Conservation (phyloP, 2,888 invertebrate species). For the Prosapia bicincta region DNA sequence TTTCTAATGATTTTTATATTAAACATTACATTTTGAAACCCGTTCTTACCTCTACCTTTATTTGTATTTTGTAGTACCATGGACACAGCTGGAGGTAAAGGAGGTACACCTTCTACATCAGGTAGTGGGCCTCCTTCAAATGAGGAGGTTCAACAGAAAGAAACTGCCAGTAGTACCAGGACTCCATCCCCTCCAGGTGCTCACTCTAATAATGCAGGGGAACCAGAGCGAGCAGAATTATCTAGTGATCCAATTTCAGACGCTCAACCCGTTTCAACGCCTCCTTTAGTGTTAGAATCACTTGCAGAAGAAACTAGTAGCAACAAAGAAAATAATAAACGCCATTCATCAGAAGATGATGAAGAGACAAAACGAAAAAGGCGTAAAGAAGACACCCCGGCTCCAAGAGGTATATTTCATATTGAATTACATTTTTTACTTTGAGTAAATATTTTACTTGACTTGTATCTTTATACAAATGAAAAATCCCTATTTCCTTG, state of each 20-base stretch:
- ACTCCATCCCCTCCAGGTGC: background rate
- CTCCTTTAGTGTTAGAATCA: background rate
- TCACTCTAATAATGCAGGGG: background rate
- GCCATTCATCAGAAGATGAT: conserved; percentile 48
- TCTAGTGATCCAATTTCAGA: background rate
- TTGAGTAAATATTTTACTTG: too few species aligned
- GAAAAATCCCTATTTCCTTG: too few species aligned
- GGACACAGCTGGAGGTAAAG: background rate
- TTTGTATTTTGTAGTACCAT: background rate
- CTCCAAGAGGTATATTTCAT: conserved; percentile 35
- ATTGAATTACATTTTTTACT: too few species aligned
- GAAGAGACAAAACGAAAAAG: conserved; percentile 70
- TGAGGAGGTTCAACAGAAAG: background rate
- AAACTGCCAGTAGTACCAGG: background rate
- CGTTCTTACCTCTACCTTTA: too few species aligned
- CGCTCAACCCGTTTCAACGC: background rate
- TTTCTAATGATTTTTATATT: too few species aligned
- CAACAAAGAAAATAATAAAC: conserved; percentile 8
- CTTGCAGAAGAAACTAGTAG: background rate
- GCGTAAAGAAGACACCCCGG: conserved; percentile 60
- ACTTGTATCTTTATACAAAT: too few species aligned
- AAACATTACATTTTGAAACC: too few species aligned
- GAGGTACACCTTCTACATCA: background rate
- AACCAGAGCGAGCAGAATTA: conserved; percentile 3
- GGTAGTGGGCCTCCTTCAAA: background rate